Conservation (phyloP, 2,113 vertebrate species). For the Paedocypris sp. region DNA sequence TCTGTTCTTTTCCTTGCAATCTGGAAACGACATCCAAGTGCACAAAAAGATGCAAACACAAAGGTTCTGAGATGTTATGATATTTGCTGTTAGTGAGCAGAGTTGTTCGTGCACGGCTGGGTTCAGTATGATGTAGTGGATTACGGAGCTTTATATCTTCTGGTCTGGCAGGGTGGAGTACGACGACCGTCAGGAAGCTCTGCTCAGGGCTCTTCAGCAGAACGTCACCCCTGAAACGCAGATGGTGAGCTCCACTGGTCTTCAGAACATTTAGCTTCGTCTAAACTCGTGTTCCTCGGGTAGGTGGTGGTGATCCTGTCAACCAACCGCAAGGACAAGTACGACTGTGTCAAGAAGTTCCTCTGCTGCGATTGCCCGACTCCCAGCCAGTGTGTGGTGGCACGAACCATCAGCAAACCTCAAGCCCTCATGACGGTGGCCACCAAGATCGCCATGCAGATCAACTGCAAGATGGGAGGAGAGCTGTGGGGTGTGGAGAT, state of each 20-base stretch:
- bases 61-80: too few species aligned
- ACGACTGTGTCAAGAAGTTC: conserved; percentile 85
- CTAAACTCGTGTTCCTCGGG: not conserved
- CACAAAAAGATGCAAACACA: too few species aligned
- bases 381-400: conserved; percentile 86
- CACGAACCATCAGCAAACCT: conserved; percentile 72
- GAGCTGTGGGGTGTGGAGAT: conserved; percentile 91
- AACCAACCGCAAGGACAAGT: conserved; percentile 81
- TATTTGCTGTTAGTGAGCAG: too few species aligned
- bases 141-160: too few species aligned
- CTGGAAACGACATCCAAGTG: too few species aligned
- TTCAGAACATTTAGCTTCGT: not conserved
- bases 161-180: conserved; percentile 71
- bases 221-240: conserved; percentile 65
- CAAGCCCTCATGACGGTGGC: conserved; percentile 74
- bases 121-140: too few species aligned
- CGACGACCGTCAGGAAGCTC: conserved; percentile 76
- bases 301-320: conserved; percentile 82
- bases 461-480: conserved; percentile 94
- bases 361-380: conserved; percentile 82
- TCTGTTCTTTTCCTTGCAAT: too few species aligned
- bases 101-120: too few species aligned
- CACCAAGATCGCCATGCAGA: conserved; percentile 87
- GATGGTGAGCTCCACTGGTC: conserved; percentile 65
- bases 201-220: conserved; percentile 71